Percentiles rank a stretch among this genome's conserved stretches.
Evolutionary conservation across 1,140 invertebrate genomes (phyloP).

Genomic region (Eulimnadia texana): DNA sequence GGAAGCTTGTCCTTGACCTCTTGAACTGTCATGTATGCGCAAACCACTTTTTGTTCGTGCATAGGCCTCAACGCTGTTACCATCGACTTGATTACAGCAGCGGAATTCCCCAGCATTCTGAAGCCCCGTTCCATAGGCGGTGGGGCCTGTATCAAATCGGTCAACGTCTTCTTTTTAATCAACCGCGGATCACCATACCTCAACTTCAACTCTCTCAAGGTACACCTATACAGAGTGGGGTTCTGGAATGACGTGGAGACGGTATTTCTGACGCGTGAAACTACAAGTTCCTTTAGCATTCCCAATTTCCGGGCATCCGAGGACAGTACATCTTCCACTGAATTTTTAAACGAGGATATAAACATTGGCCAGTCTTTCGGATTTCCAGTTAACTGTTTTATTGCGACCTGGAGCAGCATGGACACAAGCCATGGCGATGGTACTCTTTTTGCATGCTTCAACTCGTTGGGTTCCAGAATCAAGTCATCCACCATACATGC

Average conservation of each 20-base stretch:
- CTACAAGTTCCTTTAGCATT: not conserved
- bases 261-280: not conserved
- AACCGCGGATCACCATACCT: not conserved
- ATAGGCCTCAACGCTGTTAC: not conserved
- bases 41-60: not conserved
- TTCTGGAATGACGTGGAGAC: not conserved
- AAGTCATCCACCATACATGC: not conserved
- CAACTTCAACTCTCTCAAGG: not conserved
- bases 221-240: not conserved
- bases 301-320: not conserved
- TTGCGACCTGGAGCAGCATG: not conserved
- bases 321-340: not conserved
- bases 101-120: not conserved
- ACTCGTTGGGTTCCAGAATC: not conserved
- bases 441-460: not conserved
- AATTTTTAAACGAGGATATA: not conserved
- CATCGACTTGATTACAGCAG: not conserved
- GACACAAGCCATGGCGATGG: not conserved
- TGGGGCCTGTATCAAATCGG: not conserved
- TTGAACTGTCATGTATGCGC: not conserved
- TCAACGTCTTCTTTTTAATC: not conserved
- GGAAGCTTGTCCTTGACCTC: not conserved
- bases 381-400: not conserved
- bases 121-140: not conserved
- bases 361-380: constrained; percentile 4